phyloP scores from a whole-genome alignment of 2,888 invertebrate species.

The Noctua janthe region DNA sequence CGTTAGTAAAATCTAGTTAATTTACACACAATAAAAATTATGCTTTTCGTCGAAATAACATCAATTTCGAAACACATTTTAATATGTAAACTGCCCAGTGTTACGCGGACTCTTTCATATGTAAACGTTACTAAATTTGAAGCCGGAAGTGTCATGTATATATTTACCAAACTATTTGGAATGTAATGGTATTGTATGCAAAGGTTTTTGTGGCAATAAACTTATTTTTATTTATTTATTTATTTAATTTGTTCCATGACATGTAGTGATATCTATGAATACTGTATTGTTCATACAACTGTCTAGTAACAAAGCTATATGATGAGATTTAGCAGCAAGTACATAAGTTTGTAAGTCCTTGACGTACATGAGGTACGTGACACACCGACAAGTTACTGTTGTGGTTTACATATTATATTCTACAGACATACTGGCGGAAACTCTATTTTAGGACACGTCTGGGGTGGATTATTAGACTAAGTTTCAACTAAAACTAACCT shows the following conservation, averaged over 20 bases:
- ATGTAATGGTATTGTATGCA: no score
- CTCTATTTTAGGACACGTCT: not conserved
- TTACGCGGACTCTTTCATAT: not conserved
- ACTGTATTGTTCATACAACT: not conserved
- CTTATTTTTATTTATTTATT: no score
- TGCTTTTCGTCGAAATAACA: not conserved
- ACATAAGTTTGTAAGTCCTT: not conserved
- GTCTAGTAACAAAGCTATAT: not conserved
- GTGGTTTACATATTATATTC: constrained; percentile 1
- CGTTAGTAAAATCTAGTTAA: not conserved
- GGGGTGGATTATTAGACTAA: not conserved
- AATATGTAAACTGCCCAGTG: no score
- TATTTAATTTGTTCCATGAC: not conserved
- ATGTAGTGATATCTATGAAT: not conserved
- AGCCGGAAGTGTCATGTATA: not conserved
- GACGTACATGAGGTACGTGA: not conserved
- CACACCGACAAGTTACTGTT: not conserved
- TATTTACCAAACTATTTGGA: not conserved
- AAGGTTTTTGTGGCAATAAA: no score
- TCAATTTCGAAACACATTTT: not conserved
- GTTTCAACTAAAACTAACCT: not conserved
- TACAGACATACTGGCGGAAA: not conserved
- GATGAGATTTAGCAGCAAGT: not conserved
- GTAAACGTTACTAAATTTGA: not conserved
- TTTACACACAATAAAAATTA: not conserved